Base-by-base conservation (phyloP, 2,797 vertebrate species). In the Scleropages formosus region DNA sequence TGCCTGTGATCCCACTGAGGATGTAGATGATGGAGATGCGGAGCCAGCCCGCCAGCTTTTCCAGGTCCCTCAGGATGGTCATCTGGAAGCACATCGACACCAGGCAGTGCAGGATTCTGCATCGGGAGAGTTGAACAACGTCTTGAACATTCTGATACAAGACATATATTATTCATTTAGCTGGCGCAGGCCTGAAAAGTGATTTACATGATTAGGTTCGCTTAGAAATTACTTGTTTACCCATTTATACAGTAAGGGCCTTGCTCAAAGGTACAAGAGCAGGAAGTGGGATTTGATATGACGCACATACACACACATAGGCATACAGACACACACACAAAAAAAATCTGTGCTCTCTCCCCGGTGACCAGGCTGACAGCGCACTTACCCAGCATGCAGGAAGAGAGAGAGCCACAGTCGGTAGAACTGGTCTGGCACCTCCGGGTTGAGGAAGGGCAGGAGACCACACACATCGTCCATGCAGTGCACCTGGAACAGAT, bases 381-480 rank as follows among this genome's bases (percentile, higher is more conserved):
- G 16, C 18, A 72, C 93, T 93, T 88, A 97, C 96, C 97, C 97
- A 47, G 97, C 97, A 1, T 99, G 97, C 62, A 99, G 91, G 87
- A 98, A 99, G 67, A 99, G 94, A 0, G 98, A 98, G 75, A 99
- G 92, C 97, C 97, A 99, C 74, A 99, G 94, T 73, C 97, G 89
- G 86, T 98, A 99, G 84, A 98, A 97, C 93, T 99, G 98, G 85
- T 99, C 97, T 6, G 98, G 98, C 83, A 96, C 87, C 80, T 98
- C 96, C 0, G 95, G 97, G 83, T 99, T 98, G 78, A 98, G 94
- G 82, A 99, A 99, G 79, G 96, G 96, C 80, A 98, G 90, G 73
- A 99, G 92, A 75, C 98, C 98, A 22, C 98, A 99, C 68, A 99
- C 95, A 0, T 98, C 96, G 56, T 97, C 96, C 98, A 99, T 97